A percentile compares a stretch with the other conserved stretches of the same genome.
phyloP scores from a whole-genome alignment of 1,140 invertebrate genomes.

The Mylabris phalerata region DNA sequence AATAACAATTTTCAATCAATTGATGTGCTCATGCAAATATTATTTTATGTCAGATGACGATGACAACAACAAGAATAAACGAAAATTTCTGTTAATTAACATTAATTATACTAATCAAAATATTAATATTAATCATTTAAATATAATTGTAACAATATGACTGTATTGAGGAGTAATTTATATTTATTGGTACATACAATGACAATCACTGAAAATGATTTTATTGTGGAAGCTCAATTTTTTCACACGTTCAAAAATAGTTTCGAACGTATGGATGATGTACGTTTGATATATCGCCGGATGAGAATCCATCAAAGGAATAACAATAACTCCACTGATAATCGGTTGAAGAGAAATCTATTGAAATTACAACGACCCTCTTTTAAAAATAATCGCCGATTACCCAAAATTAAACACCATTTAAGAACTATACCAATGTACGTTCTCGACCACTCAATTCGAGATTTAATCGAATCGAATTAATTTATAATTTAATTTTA shows the following conservation, averaged over 20 bases:
- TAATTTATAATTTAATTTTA: no score
- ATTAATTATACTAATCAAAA: no score
- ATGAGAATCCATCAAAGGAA: conserved; percentile 25
- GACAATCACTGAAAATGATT: conserved; percentile 37
- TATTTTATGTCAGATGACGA: background rate
- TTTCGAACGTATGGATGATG: conserved; percentile 11
- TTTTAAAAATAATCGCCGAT: conserved; percentile 32
- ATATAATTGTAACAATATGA: background rate
- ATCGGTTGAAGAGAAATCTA: conserved; percentile 23
- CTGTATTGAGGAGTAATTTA: conserved; percentile 11
- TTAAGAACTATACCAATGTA: conserved; percentile 38
- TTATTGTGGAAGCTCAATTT: conserved; percentile 37
- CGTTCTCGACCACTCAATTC: conserved; percentile 9
- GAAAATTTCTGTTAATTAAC: no score
- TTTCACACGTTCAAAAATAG: conserved; percentile 32
- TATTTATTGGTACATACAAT: conserved; percentile 40
- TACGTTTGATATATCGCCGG: conserved; percentile 30
- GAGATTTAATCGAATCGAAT: no score
- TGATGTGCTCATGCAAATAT: background rate
- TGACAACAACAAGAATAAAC: background rate
- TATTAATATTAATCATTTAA: no score
- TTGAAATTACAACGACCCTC: conserved; percentile 20
- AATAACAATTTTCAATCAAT: background rate
- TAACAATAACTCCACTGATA: no score
- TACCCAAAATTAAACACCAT: conserved; percentile 35